Evolutionary conservation across 2,888 invertebrate species (phyloP).

Genomic region (Tinea trinotella): DNA sequence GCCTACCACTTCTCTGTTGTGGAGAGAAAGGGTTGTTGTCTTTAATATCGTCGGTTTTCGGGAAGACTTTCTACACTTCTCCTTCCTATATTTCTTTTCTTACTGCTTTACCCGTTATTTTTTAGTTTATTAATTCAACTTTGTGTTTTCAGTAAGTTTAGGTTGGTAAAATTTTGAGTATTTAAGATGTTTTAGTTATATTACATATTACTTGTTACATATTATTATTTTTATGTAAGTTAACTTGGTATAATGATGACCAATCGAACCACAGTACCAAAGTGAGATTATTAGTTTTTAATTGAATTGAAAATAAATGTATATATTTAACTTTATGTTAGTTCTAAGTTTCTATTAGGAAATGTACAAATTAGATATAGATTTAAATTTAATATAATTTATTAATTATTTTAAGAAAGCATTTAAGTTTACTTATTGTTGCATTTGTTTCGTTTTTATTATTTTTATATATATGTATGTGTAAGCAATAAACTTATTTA

Average conservation of each 20-base stretch:
- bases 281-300: conserved; percentile 68
- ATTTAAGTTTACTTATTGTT: conserved; percentile 48
- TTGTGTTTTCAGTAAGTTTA: no score
- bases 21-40: no score
- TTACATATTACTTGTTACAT: no score
- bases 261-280: conserved; percentile 73
- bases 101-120: no score
- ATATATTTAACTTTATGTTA: background rate
- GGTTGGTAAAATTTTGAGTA: no score
- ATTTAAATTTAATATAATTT: conserved; percentile 42
- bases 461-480: conserved; percentile 66
- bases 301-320: conserved; percentile 17
- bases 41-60: no score
- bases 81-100: no score
- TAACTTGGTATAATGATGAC: conserved; percentile 25
- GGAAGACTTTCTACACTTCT: no score
- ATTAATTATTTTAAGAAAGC: conserved; percentile 39
- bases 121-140: no score
- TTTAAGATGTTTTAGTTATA: no score
- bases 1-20: no score
- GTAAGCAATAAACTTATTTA: conserved; percentile 31
- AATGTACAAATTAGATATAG: conserved; percentile 64
- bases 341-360: conserved; percentile 47
- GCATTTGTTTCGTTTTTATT: conserved; percentile 64
- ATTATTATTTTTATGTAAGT: no score